A percentile compares a stretch with the other conserved stretches of the same genome.
phyloP scores from a whole-genome alignment of 1,140 invertebrate genomes.

The Drosophila auraria region DNA sequence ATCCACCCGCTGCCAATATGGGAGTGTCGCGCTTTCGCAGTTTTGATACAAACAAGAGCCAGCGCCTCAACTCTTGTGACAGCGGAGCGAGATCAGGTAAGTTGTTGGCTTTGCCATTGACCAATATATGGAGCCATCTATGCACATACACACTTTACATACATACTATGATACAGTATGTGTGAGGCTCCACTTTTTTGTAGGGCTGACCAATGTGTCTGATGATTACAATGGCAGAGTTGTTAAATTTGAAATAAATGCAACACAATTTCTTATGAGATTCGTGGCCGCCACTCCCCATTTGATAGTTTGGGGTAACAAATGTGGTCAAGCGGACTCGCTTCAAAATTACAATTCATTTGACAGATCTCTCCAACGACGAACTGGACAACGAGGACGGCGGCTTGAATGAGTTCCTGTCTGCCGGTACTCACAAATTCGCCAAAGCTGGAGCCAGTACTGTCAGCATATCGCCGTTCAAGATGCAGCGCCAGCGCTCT shows the following conservation, averaged over 20 bases:
- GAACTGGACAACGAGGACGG: constrained; percentile 81
- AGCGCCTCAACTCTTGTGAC: constrained; percentile 83
- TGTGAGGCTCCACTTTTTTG: not conserved
- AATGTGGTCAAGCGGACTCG: not conserved
- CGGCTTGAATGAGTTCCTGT: constrained; percentile 72
- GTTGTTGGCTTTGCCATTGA: constrained; percentile 19
- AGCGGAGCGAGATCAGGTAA: constrained; percentile 84
- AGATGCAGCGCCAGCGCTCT: constrained; percentile 75
- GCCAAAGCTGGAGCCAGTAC: constrained; percentile 38
- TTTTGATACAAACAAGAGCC: constrained; percentile 77
- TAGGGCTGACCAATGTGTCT: not conserved
- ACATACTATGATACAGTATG: too few relatives aligned
- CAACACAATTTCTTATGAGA: not conserved
- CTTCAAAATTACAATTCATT: not conserved
- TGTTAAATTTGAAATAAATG: constrained; percentile 19
- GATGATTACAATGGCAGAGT: constrained; percentile 7
- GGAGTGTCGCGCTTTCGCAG: constrained; percentile 80
- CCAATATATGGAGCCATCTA: not conserved
- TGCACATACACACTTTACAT: not conserved
- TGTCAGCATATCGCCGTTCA: constrained; percentile 70
- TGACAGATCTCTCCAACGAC: constrained; percentile 82
- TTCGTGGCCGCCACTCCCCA: not conserved
- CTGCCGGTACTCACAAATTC: constrained; percentile 70
- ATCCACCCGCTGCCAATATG: constrained; percentile 19
- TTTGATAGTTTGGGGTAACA: not conserved